Evolutionary conservation across 2,113 vertebrate species (phyloP), one percentile per base, ranked within the genome.

Genomic region (Cacatua alba): DNA sequence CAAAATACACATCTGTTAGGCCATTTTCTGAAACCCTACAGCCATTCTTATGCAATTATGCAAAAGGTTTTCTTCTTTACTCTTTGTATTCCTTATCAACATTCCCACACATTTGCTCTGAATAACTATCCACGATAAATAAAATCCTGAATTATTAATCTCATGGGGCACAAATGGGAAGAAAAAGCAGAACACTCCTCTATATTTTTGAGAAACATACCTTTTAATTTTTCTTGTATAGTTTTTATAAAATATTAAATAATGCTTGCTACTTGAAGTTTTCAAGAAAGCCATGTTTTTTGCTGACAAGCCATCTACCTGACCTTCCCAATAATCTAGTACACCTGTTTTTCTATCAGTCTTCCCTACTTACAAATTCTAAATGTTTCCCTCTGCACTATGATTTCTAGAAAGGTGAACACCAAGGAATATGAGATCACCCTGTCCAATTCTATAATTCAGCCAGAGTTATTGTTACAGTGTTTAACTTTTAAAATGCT

Each of bases 361-460:
- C 29, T 62, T 43, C 37, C 6, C 7, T 44, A 26, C 10, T 3
- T 65, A 51, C 5, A 78, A 69, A 62, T 84, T 48, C 26, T 84
- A 69, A 51, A 33, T 28, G 6, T 39, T 86, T 91, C 23, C 17
- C 10, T 10, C 6, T 57, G 7, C 17, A 52, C 16, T 11, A 21
- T 17, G 8, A 44, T 84, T 89, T 91, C n/a, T 76, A 33, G 19
- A 74, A 74, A 65, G 86, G 69, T n/a, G 0, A 35, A 62, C 37
- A 63, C 5, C 0, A 1, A 28, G 2, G 1, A 44, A n/a, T 10
- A 23, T 13, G 21, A 63, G 9, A 28, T 29, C 9, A 53, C 49
- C 2, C 16, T 33, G 7, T 52, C 26, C 8, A 67, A 19, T 37
- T 63, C 9, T 6, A 21, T 64, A n/a, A n/a, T 35, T 55, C 25